phyloP scores from a whole-genome alignment of 2,888 invertebrate genomes.

The Eretmocerus hayati region DNA sequence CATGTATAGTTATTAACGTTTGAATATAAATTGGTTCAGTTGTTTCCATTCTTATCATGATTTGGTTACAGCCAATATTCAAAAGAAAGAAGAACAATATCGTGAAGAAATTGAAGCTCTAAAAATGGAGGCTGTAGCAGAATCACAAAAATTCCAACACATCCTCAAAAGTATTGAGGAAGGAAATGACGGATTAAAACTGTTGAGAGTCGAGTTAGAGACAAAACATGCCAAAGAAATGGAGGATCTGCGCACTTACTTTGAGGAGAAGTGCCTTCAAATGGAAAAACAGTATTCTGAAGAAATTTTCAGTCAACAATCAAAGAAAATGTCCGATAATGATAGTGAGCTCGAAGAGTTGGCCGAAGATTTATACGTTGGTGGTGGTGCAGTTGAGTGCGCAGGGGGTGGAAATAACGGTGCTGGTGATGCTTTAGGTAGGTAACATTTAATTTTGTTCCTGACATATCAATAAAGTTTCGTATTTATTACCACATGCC shows the following conservation, averaged over 20 bases:
- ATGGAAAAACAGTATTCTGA: slow-evolving; percentile 73
- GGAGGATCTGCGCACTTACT: slow-evolving; percentile 72
- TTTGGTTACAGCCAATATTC: slow-evolving; percentile 18
- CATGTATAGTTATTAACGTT: neutral
- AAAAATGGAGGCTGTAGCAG: slow-evolving; percentile 27
- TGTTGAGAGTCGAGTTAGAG: slow-evolving; percentile 55
- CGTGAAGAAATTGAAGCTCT: slow-evolving; percentile 29
- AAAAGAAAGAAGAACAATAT: slow-evolving; percentile 24
- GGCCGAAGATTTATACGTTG: slow-evolving; percentile 44
- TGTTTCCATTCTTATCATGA: too few species aligned
- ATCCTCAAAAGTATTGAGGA: slow-evolving; percentile 54
- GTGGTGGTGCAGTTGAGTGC: slow-evolving; percentile 26
- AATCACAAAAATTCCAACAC: slow-evolving; percentile 52
- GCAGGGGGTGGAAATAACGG: slow-evolving; percentile 24
- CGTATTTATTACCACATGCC: too few species aligned
- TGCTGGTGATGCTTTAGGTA: slow-evolving; percentile 1
- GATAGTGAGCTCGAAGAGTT: slow-evolving; percentile 45
- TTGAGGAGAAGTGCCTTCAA: slow-evolving; percentile 72
- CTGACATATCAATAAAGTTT: too few species aligned
- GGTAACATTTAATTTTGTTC: neutral
- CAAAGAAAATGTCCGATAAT: slow-evolving; percentile 53
- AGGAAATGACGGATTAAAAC: slow-evolving; percentile 53
- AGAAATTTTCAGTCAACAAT: slow-evolving; percentile 62
- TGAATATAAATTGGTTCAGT: too few species aligned
- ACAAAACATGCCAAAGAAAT: slow-evolving; percentile 66